Percentiles rank a stretch among this genome's conserved stretches.
These are phyloP conservation scores for Vespertilio murinus DNA, from an alignment of 2,797 vertebrate genomes.

Conservation along the genomic window DNA sequence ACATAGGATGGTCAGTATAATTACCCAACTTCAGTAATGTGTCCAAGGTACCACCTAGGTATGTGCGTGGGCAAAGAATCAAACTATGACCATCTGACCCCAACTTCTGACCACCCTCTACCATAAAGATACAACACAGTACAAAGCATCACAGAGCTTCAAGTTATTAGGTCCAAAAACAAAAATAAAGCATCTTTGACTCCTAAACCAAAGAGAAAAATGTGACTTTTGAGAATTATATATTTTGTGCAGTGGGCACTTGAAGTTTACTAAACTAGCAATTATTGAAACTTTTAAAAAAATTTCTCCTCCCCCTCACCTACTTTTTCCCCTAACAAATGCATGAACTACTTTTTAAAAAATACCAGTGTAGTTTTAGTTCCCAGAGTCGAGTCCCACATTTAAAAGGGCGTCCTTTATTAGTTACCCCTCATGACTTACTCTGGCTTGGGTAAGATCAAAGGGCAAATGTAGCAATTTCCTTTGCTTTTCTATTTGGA, in stretches of 20 bases:
- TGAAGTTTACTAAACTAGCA: conserved; percentile 4
- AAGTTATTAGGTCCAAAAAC: not conserved
- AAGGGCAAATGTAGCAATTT: conserved; percentile 38
- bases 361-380: not conserved
- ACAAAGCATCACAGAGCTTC: not conserved
- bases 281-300: conserved; percentile 43
- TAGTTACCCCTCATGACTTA: conserved; percentile 56
- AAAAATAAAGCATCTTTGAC: not conserved
- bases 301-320: not conserved
- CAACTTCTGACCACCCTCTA: not conserved
- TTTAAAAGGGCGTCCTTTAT: conserved; percentile 62
- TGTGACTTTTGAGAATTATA: not conserved
- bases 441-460: conserved; percentile 61
- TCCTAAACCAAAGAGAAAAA: not conserved
- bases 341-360: conserved; percentile 20
- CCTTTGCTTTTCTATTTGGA: not conserved
- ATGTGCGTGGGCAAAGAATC: not conserved
- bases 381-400: not conserved
- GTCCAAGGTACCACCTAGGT: not conserved
- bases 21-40: not conserved
- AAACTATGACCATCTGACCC: not conserved
- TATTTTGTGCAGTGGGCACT: not conserved
- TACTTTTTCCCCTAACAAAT: not conserved
- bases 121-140: not conserved
- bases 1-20: not conserved